Conservation (phyloP, 2,888 invertebrate genomes). For the Pterostichus niger region DNA sequence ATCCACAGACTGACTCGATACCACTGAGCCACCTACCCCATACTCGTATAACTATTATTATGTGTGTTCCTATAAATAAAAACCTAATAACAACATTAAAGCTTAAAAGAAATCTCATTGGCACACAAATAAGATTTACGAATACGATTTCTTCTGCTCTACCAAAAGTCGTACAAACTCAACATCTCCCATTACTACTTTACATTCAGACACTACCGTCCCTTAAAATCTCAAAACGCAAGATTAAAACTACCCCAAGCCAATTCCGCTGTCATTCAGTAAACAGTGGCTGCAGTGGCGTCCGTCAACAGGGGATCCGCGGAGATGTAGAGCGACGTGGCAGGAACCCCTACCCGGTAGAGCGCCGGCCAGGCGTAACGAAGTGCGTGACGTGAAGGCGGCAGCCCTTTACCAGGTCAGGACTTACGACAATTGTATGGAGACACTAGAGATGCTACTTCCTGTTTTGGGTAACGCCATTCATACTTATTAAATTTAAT, state of each 20-base stretch:
- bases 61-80: background rate
- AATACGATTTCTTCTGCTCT: background rate
- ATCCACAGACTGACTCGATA: no score
- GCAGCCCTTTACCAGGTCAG: background rate
- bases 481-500: no score
- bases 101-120: background rate
- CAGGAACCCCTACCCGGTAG: background rate
- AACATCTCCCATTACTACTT: constrained; percentile 54
- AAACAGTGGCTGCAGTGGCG: constrained; percentile 30
- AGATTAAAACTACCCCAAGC: constrained; percentile 46
- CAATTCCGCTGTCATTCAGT: constrained; percentile 36
- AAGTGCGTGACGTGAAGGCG: constrained; percentile 11
- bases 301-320: constrained; percentile 32
- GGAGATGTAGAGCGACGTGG: constrained; percentile 26
- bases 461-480: no score
- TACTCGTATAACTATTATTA: no score
- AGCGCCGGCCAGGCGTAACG: constrained; percentile 19
- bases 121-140: background rate
- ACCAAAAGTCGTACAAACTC: constrained; percentile 46
- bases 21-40: no score
- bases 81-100: background rate
- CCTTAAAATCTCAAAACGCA: constrained; percentile 46
- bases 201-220: constrained; percentile 45
- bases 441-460: no score
- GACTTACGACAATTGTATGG: background rate